phyloP scores from a whole-genome alignment of 1,140 invertebrate species.

The Melanaphis sacchari region DNA sequence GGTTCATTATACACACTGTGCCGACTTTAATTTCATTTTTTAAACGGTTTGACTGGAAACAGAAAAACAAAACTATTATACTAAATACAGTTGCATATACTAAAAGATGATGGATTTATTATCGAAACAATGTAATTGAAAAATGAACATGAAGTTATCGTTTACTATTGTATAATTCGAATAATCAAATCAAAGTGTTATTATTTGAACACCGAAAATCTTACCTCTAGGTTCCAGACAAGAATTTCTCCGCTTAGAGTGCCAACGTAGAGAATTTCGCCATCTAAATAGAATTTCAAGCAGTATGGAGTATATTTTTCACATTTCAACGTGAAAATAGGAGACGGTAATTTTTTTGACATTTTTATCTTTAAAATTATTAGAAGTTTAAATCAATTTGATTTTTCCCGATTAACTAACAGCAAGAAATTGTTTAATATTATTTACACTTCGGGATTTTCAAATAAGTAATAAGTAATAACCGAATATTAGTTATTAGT shows the following conservation, averaged over 20 bases:
- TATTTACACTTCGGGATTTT: too few species aligned
- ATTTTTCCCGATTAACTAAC: background rate
- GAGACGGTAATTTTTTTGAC: background rate
- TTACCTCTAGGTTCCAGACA: slow-evolving; percentile 9
- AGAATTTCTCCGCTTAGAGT: slow-evolving; percentile 34
- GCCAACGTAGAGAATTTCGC: background rate
- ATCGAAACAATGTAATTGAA: background rate
- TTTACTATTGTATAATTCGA: background rate
- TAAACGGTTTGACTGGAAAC: slow-evolving; percentile 34
- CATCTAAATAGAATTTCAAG: background rate
- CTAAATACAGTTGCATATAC: too few species aligned
- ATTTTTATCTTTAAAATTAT: background rate
- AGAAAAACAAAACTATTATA: background rate
- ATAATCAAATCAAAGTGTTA: background rate
- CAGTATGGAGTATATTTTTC: slow-evolving; percentile 36
- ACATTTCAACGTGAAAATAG: slow-evolving; percentile 26
- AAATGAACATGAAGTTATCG: background rate
- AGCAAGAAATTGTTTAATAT: too few species aligned
- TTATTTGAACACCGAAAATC: background rate
- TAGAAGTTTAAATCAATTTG: background rate
- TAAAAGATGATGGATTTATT: background rate
- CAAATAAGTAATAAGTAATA: too few species aligned
- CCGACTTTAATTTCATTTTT: background rate
- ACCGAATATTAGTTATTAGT: too few species aligned
- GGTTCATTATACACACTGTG: background rate